Evolutionary conservation across 1,140 invertebrate species (phyloP), one percentile per base, ranked within the genome.

Genomic region (Brachionus calyciflorus): DNA sequence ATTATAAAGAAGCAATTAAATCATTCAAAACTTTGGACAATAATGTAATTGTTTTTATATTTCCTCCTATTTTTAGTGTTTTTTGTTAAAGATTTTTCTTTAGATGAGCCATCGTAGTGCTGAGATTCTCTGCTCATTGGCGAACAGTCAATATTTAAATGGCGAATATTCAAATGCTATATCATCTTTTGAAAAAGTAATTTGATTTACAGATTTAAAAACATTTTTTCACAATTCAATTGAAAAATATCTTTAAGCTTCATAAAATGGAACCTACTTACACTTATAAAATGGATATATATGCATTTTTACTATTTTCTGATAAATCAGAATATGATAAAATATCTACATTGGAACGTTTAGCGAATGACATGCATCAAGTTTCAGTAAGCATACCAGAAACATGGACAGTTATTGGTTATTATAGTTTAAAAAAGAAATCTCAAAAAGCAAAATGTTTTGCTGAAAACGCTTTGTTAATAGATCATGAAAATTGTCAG

Each of bases 361-460:
- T 73, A 14, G 44, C 69, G 4, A 73, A 73, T 24, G 69, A 73
- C 24, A 73, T 73, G 69, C 69, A 73, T 30, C 69, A 73, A 49
- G 51, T 73, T 17, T 73, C 69, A 55, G 69, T 73, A 12, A 73
- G 33, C 40, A 73, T 73, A 10, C 69, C 69, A 19, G 69, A 73
- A 46, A 73, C 69, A 24, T 73, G 69, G 69, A 73, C 37, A 9
- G 46, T 55, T 19, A 73, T 73, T 14, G 69, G 69, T 24, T 73
- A 73, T 37, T 73, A 73, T 55, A 73, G 69, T 28, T 37, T 73
- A 1, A 73, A 73, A 26, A 73, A 73, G 51, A 73, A 73, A 37
- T 73, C 69, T 5, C 69, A 73, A 55, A 73, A 73, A 55, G 69
- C 69, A 21, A 73, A 73, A 51, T 73, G 69, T 21, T 73, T 73